Evolutionary conservation across 2,797 vertebrate species (phyloP), one percentile per base, ranked within the genome.

Genomic region (Urosaurus nigricauda): DNA sequence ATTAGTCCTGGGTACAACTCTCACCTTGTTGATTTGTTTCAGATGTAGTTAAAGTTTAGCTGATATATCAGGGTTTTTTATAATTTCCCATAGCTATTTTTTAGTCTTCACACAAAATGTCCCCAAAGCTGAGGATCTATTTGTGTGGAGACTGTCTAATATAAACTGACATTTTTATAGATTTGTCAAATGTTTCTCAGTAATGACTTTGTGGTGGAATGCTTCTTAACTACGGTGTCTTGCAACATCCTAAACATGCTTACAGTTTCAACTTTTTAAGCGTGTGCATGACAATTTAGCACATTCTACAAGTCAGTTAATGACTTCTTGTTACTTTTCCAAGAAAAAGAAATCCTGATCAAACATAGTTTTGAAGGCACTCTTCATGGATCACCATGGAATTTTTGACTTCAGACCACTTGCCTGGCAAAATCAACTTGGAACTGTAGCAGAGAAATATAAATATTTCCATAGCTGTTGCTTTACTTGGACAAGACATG

Each of bases 401-500:
- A 83, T 63, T 87, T 90, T 86, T 84, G 71, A 89, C 87, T 91
- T 91, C 60, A 56, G 65, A 77, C 35, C 51, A 13, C 13, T 58
- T 84, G 65, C 21, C 40, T 32, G 32, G 26, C 65, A 68, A 68
- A 68, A 68, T 86, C 58, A 83, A 11, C 24, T 9, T 79, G 9
- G 43, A 83, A 89, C 35, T 86, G 63, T 75, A 79, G 80, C 51
- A 32, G 0, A 87, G 86, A 86, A 75, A 87, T 87, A 63, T 87
- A 65, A 86, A 85, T 87, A 88, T 8, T 89, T 85, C 88, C 92
- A 87, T 82, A 35, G 3, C 32, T 68, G 2, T 87, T 88, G 14
- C 16, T 92, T 88, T 82, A 84, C 77, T 78, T 79, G 19, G 65
- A 37, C 14, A 79, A 84, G 43, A 56, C n/a, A 32, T 32, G 73